phyloP scores from a whole-genome alignment of 2,797 vertebrate species.

The Sphenopsis melanotis region DNA sequence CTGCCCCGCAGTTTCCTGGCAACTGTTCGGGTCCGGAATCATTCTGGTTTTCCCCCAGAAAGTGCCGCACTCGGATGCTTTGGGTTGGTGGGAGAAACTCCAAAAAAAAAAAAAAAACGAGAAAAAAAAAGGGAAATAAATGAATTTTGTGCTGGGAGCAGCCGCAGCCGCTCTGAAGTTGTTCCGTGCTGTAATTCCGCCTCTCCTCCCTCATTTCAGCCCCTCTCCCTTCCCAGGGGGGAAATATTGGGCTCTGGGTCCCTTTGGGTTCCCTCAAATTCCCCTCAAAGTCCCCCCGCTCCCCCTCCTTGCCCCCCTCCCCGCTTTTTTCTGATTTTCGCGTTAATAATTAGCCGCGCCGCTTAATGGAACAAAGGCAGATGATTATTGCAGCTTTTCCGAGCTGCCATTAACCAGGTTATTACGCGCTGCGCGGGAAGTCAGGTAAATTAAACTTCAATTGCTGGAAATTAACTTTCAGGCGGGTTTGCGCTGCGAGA shows the following conservation, averaged over 20 bases:
- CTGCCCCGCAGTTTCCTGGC: conserved; percentile 59
- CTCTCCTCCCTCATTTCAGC: too few species aligned
- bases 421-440: conserved; percentile 55
- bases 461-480: conserved; percentile 60
- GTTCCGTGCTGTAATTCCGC: too few species aligned
- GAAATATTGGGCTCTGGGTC: not conserved
- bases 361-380: conserved; percentile 50
- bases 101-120: too few species aligned
- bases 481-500: not conserved
- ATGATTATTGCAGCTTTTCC: conserved; percentile 24
- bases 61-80: not conserved
- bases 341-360: conserved; percentile 65
- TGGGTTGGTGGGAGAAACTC: not conserved
- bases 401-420: conserved; percentile 52
- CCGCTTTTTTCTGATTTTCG: not conserved
- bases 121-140: not conserved
- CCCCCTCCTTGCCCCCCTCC: too few species aligned
- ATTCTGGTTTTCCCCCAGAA: not conserved
- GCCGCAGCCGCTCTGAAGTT: too few species aligned
- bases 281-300: not conserved
- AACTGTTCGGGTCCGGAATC: not conserved
- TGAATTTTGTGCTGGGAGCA: too few species aligned
- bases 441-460: conserved; percentile 68
- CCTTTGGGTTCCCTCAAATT: too few species aligned
- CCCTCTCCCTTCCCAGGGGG: too few species aligned